These are phyloP conservation scores for Motacilla alba DNA, from an alignment of 2,113 vertebrate genomes.

Conservation along the genomic window DNA sequence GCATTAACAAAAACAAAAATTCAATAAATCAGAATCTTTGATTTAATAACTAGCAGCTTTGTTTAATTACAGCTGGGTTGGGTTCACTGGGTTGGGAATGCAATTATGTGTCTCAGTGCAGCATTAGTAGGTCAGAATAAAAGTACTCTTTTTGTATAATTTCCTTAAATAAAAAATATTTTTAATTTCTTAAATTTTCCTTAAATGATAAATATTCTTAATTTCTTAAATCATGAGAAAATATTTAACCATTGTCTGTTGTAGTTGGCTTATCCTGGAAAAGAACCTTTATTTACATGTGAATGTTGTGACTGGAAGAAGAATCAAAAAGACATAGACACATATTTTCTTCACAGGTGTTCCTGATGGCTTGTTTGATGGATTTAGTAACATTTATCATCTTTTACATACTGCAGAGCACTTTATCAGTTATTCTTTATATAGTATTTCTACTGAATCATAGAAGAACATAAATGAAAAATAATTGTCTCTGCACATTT, in stretches of 20 bases:
- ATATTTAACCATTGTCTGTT: not conserved
- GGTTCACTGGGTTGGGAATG: not conserved
- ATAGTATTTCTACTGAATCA: not conserved
- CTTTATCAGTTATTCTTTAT: not conserved
- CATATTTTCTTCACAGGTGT: not conserved
- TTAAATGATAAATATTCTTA: not conserved
- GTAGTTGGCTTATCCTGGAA: not conserved
- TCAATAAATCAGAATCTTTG: not conserved
- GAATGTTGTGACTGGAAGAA: not conserved
- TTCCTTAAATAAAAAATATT: not conserved
- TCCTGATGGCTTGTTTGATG: not conserved
- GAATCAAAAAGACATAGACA: not conserved
- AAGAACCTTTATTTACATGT: not conserved
- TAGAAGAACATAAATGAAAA: not conserved
- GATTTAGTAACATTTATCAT: not conserved
- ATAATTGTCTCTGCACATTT: not conserved
- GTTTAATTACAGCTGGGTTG: not conserved
- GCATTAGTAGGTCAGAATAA: not conserved
- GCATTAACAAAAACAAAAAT: not conserved
- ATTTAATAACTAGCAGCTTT: slow-evolving; percentile 14
- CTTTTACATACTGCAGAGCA: not conserved
- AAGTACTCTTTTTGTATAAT: not conserved
- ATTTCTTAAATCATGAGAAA: not conserved
- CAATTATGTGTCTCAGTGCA: not conserved
- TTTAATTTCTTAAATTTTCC: not conserved